phyloP scores from a whole-genome alignment of 2,113 vertebrate genomes.

The Guaruba guarouba region DNA sequence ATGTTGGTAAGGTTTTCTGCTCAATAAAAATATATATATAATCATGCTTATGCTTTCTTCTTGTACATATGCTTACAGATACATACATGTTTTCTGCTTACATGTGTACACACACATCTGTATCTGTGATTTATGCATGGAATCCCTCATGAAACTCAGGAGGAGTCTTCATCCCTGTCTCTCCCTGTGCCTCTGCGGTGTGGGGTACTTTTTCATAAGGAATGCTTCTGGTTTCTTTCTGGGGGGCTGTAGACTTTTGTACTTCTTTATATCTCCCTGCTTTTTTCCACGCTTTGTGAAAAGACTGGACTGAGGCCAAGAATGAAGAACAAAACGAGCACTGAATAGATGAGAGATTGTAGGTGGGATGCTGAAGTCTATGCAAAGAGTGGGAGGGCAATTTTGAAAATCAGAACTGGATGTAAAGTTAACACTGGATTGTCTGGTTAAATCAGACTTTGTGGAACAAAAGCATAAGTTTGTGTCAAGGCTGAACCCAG shows the following conservation, averaged over 20 bases:
- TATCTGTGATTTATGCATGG: background rate
- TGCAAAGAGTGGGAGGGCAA: slow-evolving; percentile 53
- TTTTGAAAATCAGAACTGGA: slow-evolving; percentile 59
- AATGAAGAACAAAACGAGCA: slow-evolving; percentile 53
- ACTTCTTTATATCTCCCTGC: background rate
- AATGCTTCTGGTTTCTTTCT: background rate
- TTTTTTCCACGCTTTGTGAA: slow-evolving; percentile 5
- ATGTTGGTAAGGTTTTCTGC: background rate
- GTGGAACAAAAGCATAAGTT: background rate
- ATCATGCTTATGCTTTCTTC: background rate
- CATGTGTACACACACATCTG: background rate
- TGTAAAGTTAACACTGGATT: slow-evolving; percentile 38
- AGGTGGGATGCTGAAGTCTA: slow-evolving; percentile 63
- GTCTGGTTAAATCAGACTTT: background rate
- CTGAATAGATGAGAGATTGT: slow-evolving; percentile 60
- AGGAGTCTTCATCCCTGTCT: background rate
- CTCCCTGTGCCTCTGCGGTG: background rate
- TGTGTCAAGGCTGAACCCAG: background rate
- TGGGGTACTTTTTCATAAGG: background rate
- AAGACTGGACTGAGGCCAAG: slow-evolving; percentile 58
- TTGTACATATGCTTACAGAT: no score
- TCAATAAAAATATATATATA: background rate
- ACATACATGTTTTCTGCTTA: background rate
- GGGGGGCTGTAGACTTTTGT: background rate
- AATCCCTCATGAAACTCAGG: background rate